phyloP scores from a whole-genome alignment of 2,113 vertebrate species.

The Mugil cephalus region DNA sequence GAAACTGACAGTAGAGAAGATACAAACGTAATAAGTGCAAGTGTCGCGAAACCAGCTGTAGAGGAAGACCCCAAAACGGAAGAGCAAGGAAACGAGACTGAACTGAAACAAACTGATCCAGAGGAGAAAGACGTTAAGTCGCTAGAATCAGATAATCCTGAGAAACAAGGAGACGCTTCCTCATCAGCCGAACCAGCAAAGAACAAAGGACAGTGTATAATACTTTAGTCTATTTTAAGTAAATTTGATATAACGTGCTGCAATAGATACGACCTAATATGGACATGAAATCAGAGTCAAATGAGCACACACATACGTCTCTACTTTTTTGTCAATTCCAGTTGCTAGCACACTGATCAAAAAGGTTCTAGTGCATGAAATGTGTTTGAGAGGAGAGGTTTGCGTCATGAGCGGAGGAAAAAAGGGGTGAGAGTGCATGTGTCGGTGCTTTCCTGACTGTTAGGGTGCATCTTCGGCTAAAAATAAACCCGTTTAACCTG shows the following conservation, averaged over 20 bases:
- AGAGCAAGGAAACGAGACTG: constrained; percentile 11
- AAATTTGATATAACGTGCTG: background rate
- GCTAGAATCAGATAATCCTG: constrained; percentile 13
- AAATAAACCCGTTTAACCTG: constrained; percentile 71
- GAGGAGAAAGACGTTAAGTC: constrained; percentile 22
- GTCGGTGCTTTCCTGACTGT: constrained; percentile 25
- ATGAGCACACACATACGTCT: background rate
- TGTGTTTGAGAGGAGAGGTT: constrained; percentile 14
- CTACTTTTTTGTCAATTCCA: background rate
- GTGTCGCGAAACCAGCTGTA: background rate
- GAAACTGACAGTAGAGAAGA: constrained; percentile 28
- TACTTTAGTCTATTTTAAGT: constrained; percentile 59
- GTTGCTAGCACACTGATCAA: background rate
- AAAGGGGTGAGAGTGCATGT: constrained; percentile 17
- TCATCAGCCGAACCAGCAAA: constrained; percentile 36
- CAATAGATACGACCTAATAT: background rate
- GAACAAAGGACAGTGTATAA: constrained; percentile 65
- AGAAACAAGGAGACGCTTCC: constrained; percentile 24
- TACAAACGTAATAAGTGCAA: background rate
- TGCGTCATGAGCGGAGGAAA: constrained; percentile 42
- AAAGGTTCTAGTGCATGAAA: constrained; percentile 38
- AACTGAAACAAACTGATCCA: constrained; percentile 34
- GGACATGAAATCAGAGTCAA: constrained; percentile 19
- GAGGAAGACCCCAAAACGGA: constrained; percentile 5
- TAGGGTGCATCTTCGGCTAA: constrained; percentile 57